A percentile compares a stretch with the other conserved stretches of the same genome.
Conservation (phyloP, 2,113 vertebrate genomes). For the Mustelus asterias region DNA sequence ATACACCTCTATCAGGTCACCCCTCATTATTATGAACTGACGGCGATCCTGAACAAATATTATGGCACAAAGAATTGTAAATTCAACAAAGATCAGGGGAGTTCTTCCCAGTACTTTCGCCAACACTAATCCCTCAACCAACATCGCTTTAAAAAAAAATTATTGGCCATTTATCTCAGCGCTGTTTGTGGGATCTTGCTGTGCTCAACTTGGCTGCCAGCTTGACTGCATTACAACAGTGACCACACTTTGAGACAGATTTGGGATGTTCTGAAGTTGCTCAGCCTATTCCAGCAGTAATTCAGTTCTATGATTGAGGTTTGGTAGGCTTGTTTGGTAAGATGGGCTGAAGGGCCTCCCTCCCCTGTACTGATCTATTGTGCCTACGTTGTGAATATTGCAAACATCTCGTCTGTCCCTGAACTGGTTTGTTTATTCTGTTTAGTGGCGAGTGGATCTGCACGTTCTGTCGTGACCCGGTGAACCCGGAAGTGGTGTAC, state of each 20-base stretch:
- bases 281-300: neutral
- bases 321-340: neutral
- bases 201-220: neutral
- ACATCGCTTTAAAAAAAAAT: neutral
- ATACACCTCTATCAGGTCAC: too few species aligned
- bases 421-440: neutral
- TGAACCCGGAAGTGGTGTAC: conserved; percentile 69
- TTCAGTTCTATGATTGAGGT: neutral
- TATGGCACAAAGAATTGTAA: neutral
- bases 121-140: neutral
- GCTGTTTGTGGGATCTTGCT: neutral
- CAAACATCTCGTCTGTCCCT: neutral
- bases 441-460: conserved; percentile 72
- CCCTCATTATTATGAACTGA: too few species aligned
- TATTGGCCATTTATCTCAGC: neutral
- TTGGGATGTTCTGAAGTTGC: too few species aligned
- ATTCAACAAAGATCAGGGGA: neutral
- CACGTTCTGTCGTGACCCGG: conserved; percentile 67
- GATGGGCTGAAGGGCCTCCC: neutral
- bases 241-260: neutral
- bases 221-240: neutral
- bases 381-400: neutral
- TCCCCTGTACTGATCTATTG: neutral
- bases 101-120: neutral
- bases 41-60: neutral